Base-by-base conservation (phyloP, 2,797 vertebrate genomes). In the Graptemys geographica region DNA sequence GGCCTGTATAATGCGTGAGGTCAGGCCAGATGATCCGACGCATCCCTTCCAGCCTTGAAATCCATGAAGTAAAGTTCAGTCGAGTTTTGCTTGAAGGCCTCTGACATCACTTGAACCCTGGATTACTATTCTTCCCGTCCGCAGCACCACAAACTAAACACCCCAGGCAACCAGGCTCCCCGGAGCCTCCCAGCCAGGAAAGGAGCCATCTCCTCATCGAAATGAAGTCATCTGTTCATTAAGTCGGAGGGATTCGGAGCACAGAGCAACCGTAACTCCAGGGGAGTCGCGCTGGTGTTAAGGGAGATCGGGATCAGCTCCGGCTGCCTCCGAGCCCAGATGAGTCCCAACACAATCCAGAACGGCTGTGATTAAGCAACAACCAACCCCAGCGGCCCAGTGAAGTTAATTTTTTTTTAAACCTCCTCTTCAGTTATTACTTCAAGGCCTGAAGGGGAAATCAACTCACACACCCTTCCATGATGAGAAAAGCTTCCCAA, bases 241-340 rank as follows among this genome's bases (percentile, higher is more conserved):
- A 90, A 81, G 59, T 8, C 28, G 4, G 27, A 41, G 79, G 23
- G 53, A 82, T 86, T 41, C 89, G 6, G 44, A 33, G 16, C 23
- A 4, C 25, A 0, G 23, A 10, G 25, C 27, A 12, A 1, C 9
- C 3, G 31, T 8, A 52, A 51, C 21, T 2, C 62, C 27, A 65
- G 57, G 44, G 16, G 83, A 11, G 41, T 15, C 0, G 13, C 1
- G n/a, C 8, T 2, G 1, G n/a, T 2, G 47, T 2, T 19, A 13
- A 81, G 31, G 5, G 25, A 79, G 72, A 37, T 6, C 72, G 47
- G 37, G 33, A 31, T 19, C 21, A 11, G 47, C 72, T 28, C 25
- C 31, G 44, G 33, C 3, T 13, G 27, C 55, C 25, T 11, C 1
- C 7, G 56, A 69, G 49, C 81, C 15, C 6, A 74, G 2, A 56